Evolutionary conservation across 2,797 vertebrate genomes (phyloP), one percentile per base, ranked within the genome.

Genomic region (Balearica regulorum): DNA sequence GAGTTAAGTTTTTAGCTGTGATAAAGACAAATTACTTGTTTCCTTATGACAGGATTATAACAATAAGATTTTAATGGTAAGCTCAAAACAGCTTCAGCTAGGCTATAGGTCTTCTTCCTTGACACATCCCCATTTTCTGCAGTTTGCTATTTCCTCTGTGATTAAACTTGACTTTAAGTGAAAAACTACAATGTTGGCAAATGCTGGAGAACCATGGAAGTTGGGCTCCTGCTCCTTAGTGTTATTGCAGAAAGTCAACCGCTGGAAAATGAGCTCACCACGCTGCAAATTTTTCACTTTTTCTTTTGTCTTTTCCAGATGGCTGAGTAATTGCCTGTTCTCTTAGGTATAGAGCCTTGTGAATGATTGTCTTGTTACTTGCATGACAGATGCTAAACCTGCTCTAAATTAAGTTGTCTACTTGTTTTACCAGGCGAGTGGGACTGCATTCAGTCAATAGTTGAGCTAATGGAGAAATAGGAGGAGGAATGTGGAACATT

Each of bases 361-460:
- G 86, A 96, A 85, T 51, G 57, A 94, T 76, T 92, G 83, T 93
- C 88, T 95, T 75, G 86, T 95, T 94, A 53, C 57, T 95, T 83
- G 53, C 57, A 75, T 96, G 94, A 90, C 94, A 95, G 75, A 92
- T 90, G 78, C 46, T 95, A 94, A 93, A 95, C 69, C 86, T 93
- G 86, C 89, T 91, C 89, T 93, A 94, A 95, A 91, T 96, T 95
- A 94, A 93, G 72, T 51, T 95, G 90, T 92, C 95, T 91, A 4
- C 84, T 93, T 70, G 37, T 83, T 94, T 93, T 83, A 92, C 57
- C 60, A 54, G 44, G 57, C 16, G 0, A 91, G 53, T 64, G 53
- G 33, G 37, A 49, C 44, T 87, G 75, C 15, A 18, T 92, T 92
- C 83, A 91, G 78, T 93, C 87, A 64, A 41, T 51, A 83, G 81